Evolutionary conservation across 2,888 invertebrate species (phyloP).

Genomic region (Sepiola atlantica): DNA sequence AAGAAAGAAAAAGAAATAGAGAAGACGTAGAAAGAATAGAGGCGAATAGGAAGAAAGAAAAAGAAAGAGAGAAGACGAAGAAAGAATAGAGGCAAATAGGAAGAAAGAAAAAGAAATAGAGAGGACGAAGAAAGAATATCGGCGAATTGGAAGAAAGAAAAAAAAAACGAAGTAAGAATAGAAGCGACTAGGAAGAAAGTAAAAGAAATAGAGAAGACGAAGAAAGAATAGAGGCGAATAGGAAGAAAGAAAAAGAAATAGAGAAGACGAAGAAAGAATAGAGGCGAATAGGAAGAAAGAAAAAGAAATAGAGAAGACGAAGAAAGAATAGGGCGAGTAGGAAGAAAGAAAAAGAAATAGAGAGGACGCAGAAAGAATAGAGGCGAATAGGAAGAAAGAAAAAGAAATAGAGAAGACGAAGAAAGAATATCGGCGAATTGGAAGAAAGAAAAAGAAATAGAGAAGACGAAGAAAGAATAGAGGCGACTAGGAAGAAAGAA

Average conservation of each 20-base stretch:
- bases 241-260: neutral
- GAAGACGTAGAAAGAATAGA: neutral
- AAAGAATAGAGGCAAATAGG: neutral
- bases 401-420: too few relatives aligned
- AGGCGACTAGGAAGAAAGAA: neutral
- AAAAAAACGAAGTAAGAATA: neutral
- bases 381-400: neutral
- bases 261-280: too few relatives aligned
- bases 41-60: neutral
- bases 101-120: neutral
- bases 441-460: neutral
- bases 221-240: neutral
- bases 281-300: too few relatives aligned
- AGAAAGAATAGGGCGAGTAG: neutral
- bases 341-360: neutral
- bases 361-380: neutral
- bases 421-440: neutral
- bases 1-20: neutral
- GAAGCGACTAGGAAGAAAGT: neutral
- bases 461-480: too few relatives aligned
- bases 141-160: too few relatives aligned
- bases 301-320: fast-evolving
- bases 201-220: neutral
- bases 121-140: neutral
- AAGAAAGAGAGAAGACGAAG: neutral